These are phyloP conservation scores for Neolamprologus tretocephalus DNA, from an alignment of 2,113 vertebrate species.

Conservation along the genomic window DNA sequence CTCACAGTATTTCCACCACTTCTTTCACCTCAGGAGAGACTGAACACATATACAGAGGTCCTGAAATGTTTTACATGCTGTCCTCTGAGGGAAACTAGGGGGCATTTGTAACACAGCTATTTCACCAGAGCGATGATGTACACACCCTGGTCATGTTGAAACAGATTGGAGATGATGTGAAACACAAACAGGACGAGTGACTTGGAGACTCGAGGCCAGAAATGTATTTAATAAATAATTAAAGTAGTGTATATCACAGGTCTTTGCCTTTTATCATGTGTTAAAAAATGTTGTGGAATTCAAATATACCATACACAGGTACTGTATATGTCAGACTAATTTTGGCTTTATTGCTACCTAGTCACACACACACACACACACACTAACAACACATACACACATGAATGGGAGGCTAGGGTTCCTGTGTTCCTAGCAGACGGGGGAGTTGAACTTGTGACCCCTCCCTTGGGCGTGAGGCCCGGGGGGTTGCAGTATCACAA, in stretches of 20 bases:
- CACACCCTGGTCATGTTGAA: slow-evolving; percentile 42
- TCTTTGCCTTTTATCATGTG: neutral
- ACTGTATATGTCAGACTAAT: neutral
- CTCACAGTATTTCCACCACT: slow-evolving; percentile 24
- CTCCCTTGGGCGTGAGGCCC: slow-evolving; percentile 54
- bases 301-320: neutral
- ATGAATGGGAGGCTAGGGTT: slow-evolving; percentile 19
- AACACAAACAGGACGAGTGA: slow-evolving; percentile 49
- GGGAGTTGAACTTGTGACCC: slow-evolving; percentile 73
- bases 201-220: neutral
- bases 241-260: neutral
- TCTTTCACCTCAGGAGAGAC: slow-evolving; percentile 47
- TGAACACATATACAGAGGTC: slow-evolving; percentile 59
- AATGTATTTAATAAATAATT: neutral
- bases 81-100: slow-evolving; percentile 25
- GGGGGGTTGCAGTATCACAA: slow-evolving; percentile 56
- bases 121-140: slow-evolving; percentile 59
- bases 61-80: slow-evolving; percentile 65
- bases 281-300: neutral
- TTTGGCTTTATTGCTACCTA: neutral
- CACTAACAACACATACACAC: neutral
- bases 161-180: slow-evolving; percentile 61
- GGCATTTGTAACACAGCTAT: slow-evolving; percentile 41
- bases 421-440: slow-evolving; percentile 57
- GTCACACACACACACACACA: neutral